A percentile compares a stretch with the other conserved stretches of the same genome.
Evolutionary conservation across 2,797 vertebrate species (phyloP).

Genomic region (Acropternis orthonyx): DNA sequence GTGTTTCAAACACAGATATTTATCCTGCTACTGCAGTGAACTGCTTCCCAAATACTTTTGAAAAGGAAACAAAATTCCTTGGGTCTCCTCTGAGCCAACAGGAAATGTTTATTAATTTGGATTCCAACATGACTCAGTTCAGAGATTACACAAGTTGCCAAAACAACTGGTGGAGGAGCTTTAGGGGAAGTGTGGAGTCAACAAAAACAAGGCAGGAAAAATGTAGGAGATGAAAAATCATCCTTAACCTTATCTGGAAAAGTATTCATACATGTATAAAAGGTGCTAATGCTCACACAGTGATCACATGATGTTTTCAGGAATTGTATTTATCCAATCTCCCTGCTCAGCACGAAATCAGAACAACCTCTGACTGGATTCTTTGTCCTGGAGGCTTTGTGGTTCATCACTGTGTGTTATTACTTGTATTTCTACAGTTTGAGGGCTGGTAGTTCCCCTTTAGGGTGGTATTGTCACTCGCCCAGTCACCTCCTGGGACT

Average conservation of each 20-base stretch:
- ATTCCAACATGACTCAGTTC: not conserved
- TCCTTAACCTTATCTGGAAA: not conserved
- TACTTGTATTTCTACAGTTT: not conserved
- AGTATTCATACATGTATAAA: not conserved
- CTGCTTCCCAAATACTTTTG: not conserved
- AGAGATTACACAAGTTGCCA: not conserved
- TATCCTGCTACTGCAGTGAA: not conserved
- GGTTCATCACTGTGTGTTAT: not conserved
- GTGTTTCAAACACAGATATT: not conserved
- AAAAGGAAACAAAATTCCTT: conserved; percentile 13
- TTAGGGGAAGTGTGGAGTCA: not conserved
- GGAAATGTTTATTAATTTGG: conserved; percentile 27
- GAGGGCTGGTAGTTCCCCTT: not conserved
- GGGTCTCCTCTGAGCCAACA: not conserved
- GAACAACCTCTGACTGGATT: not conserved
- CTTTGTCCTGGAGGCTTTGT: not conserved
- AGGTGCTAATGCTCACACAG: not conserved
- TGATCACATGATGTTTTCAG: not conserved
- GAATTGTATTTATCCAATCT: not conserved
- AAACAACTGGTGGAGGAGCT: not conserved
- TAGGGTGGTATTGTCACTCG: not conserved
- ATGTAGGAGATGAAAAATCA: not conserved
- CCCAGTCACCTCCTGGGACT: not conserved
- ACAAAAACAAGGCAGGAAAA: not conserved
- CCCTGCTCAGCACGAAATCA: not conserved